Conservation (phyloP, 1,140 invertebrate species). For the Drosophila watanabei region DNA sequence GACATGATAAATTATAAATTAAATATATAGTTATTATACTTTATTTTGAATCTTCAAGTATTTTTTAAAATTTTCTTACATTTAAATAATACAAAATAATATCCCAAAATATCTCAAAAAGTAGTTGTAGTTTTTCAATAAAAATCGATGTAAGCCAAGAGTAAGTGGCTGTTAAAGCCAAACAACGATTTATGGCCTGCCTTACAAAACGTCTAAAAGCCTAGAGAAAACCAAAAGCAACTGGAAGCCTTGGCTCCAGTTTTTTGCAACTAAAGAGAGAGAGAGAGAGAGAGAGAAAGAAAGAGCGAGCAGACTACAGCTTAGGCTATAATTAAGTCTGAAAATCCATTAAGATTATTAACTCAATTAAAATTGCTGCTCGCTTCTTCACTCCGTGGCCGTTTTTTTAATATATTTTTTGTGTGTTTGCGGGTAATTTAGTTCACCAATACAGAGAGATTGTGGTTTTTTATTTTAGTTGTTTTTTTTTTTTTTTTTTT, state of each 20-base stretch:
- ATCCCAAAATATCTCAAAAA: neutral
- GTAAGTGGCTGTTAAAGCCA: neutral
- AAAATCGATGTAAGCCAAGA: neutral
- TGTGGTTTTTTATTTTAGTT: neutral
- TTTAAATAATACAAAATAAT: neutral
- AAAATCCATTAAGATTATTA: conserved; percentile 78
- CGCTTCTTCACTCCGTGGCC: conserved; percentile 49
- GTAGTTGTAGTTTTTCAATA: neutral
- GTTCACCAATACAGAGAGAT: conserved; percentile 35
- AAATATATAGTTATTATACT: too few relatives aligned
- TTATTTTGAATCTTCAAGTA: too few relatives aligned
- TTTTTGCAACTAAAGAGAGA: conserved; percentile 10
- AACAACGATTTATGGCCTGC: conserved; percentile 3
- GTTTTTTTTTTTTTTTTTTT: conserved; percentile 2
- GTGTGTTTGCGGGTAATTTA: conserved; percentile 58
- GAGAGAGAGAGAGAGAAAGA: conserved; percentile 2
- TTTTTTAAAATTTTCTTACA: neutral
- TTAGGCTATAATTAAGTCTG: conserved; percentile 63
- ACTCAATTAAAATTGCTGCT: conserved; percentile 69
- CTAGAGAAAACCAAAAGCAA: conserved; percentile 17
- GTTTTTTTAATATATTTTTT: conserved; percentile 56
- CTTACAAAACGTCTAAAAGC: conserved; percentile 13
- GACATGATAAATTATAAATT: too few relatives aligned
- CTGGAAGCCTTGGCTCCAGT: conserved; percentile 5
- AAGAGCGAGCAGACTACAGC: conserved; percentile 14